Base-by-base conservation (phyloP, 2,888 invertebrate species). In the Allolobophora icterica region DNA sequence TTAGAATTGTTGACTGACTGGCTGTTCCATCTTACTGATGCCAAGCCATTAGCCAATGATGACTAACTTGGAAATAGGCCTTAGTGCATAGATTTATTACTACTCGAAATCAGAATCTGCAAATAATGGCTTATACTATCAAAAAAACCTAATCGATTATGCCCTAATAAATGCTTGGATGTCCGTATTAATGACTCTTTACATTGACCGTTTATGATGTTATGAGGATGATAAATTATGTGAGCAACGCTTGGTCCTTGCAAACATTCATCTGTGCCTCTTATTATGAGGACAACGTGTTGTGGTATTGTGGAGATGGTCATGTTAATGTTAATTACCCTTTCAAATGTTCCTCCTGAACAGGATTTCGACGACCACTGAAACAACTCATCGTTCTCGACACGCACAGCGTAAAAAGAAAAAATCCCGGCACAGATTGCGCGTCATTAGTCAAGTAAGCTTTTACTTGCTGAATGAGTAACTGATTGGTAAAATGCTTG, bases 401-500 rank as follows among this genome's bases (percentile, higher is more conserved):
- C 94, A 95, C 84, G 95, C 95, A 24, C 95, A 95, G 92, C 93
- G 94, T 91, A 94, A 94, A 91, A 91, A 90, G 84, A 91, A 90
- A 91, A 91, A 90, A 91, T 96, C 97, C 94, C 95, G 96, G 91
- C 96, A 96, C 97, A 97, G 95, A 95, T 96, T 94, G 94, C 96
- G 95, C 19, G 95, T 96, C 21, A 96, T 97, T 96, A 95, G 95
- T 94, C 93, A 95, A 92, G 96, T 96, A 94, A 92, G 95, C 93
- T 33, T 42, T 58, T n/a, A n/a, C 34, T 34, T 40, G 30, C 19
- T 30, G n/a, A 38, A 40, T 45, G 35, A 84, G 90, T 42, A 21
- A 52, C 52, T 52, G 52, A 24, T 24, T 24, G 52, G 42, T 13
- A 17, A 42, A 17, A 52, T 52, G 24, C 4, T 17, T 71, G n/a